These are phyloP conservation scores for Osmerus eperlanus DNA, from an alignment of 2,113 vertebrate genomes.

Conservation along the genomic window DNA sequence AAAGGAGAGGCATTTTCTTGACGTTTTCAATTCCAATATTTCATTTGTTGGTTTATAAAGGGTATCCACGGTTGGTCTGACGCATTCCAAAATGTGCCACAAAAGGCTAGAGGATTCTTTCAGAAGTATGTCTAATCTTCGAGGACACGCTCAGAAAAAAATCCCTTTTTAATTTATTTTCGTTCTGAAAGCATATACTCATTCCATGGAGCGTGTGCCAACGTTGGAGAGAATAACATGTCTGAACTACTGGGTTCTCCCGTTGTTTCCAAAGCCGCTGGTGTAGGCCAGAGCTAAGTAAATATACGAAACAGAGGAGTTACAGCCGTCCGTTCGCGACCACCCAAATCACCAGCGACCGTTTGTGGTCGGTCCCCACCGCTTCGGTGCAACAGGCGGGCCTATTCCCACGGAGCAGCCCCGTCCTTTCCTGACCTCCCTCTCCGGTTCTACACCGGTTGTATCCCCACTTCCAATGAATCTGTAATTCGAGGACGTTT, in stretches of 20 bases:
- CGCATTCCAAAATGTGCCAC: not conserved
- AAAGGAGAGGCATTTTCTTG: not conserved
- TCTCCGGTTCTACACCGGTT: conserved; percentile 66
- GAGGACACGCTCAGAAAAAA: conserved; percentile 19
- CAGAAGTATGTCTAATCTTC: conserved; percentile 38
- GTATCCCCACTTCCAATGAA: conserved; percentile 54
- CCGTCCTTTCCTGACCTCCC: conserved; percentile 79
- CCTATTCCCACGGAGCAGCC: conserved; percentile 74
- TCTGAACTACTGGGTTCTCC: not conserved
- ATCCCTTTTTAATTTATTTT: conserved; percentile 6
- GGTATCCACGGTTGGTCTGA: not conserved
- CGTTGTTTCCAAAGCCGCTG: not conserved
- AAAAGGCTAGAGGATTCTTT: not conserved
- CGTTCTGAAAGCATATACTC: not conserved
- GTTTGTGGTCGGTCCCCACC: conserved; percentile 2
- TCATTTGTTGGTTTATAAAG: conserved; percentile 12
- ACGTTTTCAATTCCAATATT: conserved; percentile 17
- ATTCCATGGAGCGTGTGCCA: not conserved
- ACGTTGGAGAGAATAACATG: not conserved
- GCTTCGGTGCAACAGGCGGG: conserved; percentile 52
- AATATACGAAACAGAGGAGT: conserved; percentile 27
- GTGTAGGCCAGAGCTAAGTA: conserved; percentile 10
- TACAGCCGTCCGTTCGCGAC: conserved; percentile 45
- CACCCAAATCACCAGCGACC: conserved; percentile 50
- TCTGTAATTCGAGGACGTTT: conserved; percentile 36